phyloP scores from a whole-genome alignment of 2,113 vertebrate genomes.

The Melanotaenia duboulayi region DNA sequence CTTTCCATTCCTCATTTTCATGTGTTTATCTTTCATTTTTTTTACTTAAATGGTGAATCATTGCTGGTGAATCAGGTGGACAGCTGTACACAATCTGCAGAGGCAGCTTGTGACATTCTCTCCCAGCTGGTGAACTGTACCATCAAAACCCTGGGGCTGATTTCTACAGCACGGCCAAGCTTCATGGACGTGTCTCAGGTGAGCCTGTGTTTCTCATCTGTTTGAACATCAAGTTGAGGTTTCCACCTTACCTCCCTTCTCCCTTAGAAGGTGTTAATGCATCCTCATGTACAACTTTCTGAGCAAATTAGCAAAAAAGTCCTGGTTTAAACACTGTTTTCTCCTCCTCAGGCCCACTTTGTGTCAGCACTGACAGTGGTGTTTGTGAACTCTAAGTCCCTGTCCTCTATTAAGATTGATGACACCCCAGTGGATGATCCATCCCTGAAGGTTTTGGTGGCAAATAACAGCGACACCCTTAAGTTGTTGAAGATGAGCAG shows the following conservation, averaged over 20 bases:
- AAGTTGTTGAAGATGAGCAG: conserved; percentile 97
- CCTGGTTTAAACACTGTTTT: not conserved
- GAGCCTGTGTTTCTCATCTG: conserved; percentile 2
- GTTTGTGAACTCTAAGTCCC: conserved; percentile 96
- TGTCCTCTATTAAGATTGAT: conserved; percentile 95
- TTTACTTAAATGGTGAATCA: conserved; percentile 36
- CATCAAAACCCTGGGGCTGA: conserved; percentile 90
- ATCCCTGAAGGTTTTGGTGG: conserved; percentile 93
- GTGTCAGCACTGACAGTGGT: conserved; percentile 95
- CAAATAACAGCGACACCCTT: conserved; percentile 94
- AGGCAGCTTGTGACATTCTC: conserved; percentile 91
- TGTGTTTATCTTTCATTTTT: not conserved
- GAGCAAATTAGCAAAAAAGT: not conserved
- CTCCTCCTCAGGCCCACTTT: conserved; percentile 72
- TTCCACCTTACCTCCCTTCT: not conserved
- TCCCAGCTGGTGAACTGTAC: conserved; percentile 93
- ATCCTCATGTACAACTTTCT: not conserved
- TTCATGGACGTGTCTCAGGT: conserved; percentile 94
- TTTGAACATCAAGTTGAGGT: not conserved
- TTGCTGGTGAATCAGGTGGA: conserved; percentile 84
- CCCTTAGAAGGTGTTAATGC: no score
- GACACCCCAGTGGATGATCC: conserved; percentile 95
- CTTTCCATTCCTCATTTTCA: conserved; percentile 19
- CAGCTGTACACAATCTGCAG: conserved; percentile 90
- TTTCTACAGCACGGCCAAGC: conserved; percentile 91